Evolutionary conservation across 1,140 invertebrate genomes (phyloP), one percentile per base, ranked within the genome.

Genomic region (Saccostrea cuccullata): DNA sequence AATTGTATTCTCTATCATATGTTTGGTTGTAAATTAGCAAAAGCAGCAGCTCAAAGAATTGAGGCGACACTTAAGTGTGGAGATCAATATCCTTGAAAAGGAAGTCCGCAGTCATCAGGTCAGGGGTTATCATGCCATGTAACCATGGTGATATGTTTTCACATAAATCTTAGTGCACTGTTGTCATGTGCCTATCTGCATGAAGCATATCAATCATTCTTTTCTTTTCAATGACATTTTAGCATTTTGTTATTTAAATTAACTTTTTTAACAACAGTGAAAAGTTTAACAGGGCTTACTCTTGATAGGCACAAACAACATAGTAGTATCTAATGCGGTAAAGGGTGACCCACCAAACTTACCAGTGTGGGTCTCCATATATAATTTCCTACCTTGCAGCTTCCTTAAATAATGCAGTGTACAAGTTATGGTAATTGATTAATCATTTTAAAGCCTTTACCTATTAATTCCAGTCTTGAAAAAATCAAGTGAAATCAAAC

Each of bases 11-110:
- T 47, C 58, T 64, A n/a, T 30, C 15, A 77, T 77, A 15, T 77
- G 70, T 77, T 77, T 77, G 70, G 70, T 77, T 77, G 70, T 77
- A 77, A 77, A 77, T 77, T 77, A 77, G 70, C 70, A 77, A 77
- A 77, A 77, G 26, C 70, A 77, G 26, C 70, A 77, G 30, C 70
- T 77, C 3, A 23, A 77, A 77, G 70, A 77, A 26, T 36, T 77
- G 26, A 77, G 26, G 26, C 70, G 70, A 26, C 70, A 77, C 30
- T 2, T 77, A 30, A 77, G 26, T 30, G 70, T 77, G 70, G 70
- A 77, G 30, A 36, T 77, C 26, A 30, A 17, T 77, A 77, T 77
- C 70, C 70, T 77, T 12, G 70, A 77, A 77, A 77, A 77, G 70
- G 70, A 77, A 77, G 30, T 77, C 70, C 23, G 30, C 23, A 30